Percentiles rank a stretch among this genome's conserved stretches.
These are phyloP conservation scores for Albula glossodonta DNA, from an alignment of 2,113 vertebrate species.

Conservation along the genomic window DNA sequence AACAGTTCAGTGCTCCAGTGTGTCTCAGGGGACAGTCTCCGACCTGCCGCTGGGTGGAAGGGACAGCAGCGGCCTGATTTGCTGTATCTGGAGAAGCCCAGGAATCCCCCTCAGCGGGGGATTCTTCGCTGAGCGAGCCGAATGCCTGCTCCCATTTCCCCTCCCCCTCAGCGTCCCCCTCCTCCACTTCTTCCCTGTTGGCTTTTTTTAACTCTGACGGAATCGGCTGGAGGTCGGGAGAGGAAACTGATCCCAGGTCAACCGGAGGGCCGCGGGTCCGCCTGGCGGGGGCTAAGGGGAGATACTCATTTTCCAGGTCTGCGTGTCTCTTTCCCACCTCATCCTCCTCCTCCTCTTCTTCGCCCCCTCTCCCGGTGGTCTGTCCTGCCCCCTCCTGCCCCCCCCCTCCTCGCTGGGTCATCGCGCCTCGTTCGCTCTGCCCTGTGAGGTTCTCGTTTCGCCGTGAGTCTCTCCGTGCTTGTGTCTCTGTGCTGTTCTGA, in stretches of 20 bases:
- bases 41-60: neutral
- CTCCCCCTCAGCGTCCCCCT: no score
- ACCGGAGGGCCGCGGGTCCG: neutral
- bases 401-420: neutral
- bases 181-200: no score
- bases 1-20: neutral
- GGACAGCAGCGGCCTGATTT: neutral
- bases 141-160: no score
- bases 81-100: no score
- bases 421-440: neutral
- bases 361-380: no score
- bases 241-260: neutral
- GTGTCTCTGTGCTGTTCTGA: neutral
- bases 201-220: neutral
- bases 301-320: no score
- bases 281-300: no score
- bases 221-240: neutral
- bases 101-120: no score
- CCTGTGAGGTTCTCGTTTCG: neutral
- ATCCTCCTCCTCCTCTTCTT: no score
- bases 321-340: no score
- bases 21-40: no score
- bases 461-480: neutral
- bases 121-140: no score
- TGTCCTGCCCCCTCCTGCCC: neutral